Conservation (phyloP, 2,113 vertebrate genomes). For the Delphinapterus leucas region DNA sequence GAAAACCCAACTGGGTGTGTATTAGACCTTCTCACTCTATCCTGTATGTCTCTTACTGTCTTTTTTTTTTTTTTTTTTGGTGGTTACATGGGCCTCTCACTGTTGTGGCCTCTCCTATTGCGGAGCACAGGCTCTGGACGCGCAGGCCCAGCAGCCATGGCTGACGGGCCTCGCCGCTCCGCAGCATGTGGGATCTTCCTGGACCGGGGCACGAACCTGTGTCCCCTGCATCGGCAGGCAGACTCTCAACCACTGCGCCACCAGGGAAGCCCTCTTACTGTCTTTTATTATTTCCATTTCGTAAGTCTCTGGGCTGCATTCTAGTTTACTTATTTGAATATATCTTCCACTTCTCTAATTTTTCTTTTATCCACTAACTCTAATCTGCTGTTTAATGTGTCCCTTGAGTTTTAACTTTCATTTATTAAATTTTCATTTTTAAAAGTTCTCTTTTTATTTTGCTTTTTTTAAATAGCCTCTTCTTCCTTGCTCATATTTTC, state of each 20-base stretch:
- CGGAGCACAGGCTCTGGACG: too few relatives aligned
- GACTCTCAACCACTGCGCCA: too few relatives aligned
- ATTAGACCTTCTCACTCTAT: neutral
- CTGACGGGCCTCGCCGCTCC: too few relatives aligned
- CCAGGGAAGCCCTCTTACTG: neutral
- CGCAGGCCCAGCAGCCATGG: too few relatives aligned
- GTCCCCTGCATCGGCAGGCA: too few relatives aligned
- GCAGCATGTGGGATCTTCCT: too few relatives aligned
- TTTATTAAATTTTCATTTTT: neutral
- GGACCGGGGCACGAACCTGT: too few relatives aligned
- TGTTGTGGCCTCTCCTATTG: too few relatives aligned
- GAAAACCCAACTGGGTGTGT: neutral
- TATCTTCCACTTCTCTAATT: neutral
- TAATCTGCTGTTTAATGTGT: neutral
- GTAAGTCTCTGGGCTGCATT: neutral
- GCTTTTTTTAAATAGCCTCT: neutral
- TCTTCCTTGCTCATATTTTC: neutral
- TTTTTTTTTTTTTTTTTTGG: too few relatives aligned
- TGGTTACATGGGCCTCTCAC: too few relatives aligned
- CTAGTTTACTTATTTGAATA: neutral
- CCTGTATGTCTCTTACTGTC: neutral
- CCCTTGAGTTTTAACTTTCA: slow-evolving; percentile 12
- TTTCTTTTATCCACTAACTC: neutral
- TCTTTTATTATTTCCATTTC: neutral
- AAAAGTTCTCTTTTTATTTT: neutral